Conservation (phyloP, 2,113 vertebrate species). For the Ia io region DNA sequence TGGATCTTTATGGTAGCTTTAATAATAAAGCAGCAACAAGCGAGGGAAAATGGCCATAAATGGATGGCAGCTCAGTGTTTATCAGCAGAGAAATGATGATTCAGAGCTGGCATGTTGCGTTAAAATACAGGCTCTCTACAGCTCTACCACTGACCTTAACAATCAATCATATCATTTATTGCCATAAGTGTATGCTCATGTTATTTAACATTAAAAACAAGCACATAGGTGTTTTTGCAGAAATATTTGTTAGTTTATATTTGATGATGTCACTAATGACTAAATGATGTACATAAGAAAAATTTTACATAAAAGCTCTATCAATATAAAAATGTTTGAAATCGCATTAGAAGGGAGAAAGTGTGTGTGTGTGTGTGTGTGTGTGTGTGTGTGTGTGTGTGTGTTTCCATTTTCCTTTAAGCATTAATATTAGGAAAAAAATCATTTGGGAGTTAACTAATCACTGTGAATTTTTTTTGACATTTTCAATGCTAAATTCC, state of each 20-base stretch:
- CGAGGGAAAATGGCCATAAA: slow-evolving; percentile 75
- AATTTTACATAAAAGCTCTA: slow-evolving; percentile 70
- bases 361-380: not conserved
- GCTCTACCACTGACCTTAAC: slow-evolving; percentile 78
- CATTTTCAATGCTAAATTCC: slow-evolving; percentile 80
- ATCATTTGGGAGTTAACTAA: slow-evolving; percentile 79
- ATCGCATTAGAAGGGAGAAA: slow-evolving; percentile 55
- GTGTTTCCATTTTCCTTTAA: slow-evolving; percentile 60
- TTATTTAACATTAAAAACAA: slow-evolving; percentile 77
- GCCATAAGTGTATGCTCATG: slow-evolving; percentile 71
- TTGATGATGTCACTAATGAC: slow-evolving; percentile 73
- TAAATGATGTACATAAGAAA: slow-evolving; percentile 68
- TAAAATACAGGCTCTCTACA: slow-evolving; percentile 81
- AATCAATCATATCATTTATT: slow-evolving; percentile 83
- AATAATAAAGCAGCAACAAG: slow-evolving; percentile 77
- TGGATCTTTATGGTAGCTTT: slow-evolving; percentile 64
- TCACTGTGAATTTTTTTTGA: slow-evolving; percentile 75
- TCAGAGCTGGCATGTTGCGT: slow-evolving; percentile 75
- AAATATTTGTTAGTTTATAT: slow-evolving; percentile 64
- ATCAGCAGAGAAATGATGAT: slow-evolving; percentile 79
- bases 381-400: not conserved
- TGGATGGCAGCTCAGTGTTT: slow-evolving; percentile 75
- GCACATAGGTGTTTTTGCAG: slow-evolving; percentile 63
- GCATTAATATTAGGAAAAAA: slow-evolving; percentile 62
- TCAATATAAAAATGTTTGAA: slow-evolving; percentile 74